phyloP scores from a whole-genome alignment of 2,888 invertebrate species.

The Actias luna region DNA sequence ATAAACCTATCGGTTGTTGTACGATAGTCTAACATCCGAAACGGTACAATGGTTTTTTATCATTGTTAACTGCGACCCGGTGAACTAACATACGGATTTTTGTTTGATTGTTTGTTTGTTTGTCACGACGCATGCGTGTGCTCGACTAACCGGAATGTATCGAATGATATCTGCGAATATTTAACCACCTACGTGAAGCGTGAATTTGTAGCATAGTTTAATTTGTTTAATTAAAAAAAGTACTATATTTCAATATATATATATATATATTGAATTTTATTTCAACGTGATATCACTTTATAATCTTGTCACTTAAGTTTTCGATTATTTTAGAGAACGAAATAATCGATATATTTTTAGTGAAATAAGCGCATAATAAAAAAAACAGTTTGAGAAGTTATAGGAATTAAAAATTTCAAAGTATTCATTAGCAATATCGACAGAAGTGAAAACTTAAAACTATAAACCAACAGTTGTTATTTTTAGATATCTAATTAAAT shows the following conservation, averaged over 20 bases:
- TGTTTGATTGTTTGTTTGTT: not conserved
- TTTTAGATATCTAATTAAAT: too few relatives aligned
- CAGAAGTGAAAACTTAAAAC: too few relatives aligned
- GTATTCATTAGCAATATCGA: too few relatives aligned
- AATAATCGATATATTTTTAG: not conserved
- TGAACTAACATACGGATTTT: not conserved
- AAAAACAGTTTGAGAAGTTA: too few relatives aligned
- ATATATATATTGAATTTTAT: too few relatives aligned
- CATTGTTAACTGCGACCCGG: slow-evolving; percentile 3
- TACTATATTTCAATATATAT: too few relatives aligned
- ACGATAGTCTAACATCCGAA: slow-evolving; percentile 21
- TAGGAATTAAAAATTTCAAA: too few relatives aligned
- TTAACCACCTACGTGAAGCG: slow-evolving; percentile 26
- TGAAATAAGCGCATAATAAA: too few relatives aligned
- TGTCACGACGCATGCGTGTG: slow-evolving; percentile 61
- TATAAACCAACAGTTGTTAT: too few relatives aligned
- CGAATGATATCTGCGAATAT: slow-evolving; percentile 34
- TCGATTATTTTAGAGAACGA: not conserved
- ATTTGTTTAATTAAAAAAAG: slow-evolving; percentile 15
- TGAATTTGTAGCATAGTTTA: slow-evolving; percentile 31
- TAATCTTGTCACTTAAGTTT: not conserved
- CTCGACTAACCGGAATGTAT: slow-evolving; percentile 53
- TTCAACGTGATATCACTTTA: slow-evolving; percentile 14
- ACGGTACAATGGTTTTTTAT: slow-evolving; percentile 9
- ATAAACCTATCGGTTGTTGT: slow-evolving; percentile 51